Evolutionary conservation across 2,888 invertebrate species (phyloP).

Genomic region (Drosophila multiciliata): DNA sequence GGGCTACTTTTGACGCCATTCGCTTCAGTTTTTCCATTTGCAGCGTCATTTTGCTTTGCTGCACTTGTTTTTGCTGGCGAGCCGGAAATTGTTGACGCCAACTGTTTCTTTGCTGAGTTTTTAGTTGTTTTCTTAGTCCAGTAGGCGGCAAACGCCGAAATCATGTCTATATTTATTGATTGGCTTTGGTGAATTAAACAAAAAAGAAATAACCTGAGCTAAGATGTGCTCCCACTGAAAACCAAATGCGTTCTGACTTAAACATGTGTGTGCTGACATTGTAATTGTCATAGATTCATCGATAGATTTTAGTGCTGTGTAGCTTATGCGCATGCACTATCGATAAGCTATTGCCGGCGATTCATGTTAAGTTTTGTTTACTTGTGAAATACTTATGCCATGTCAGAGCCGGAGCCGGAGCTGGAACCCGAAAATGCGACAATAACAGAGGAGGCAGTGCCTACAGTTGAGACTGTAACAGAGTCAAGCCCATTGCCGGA

Average conservation of each 20-base stretch:
- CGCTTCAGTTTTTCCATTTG: background rate
- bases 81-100: background rate
- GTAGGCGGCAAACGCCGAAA: constrained; percentile 37
- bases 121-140: background rate
- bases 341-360: constrained; percentile 24
- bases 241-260: no score
- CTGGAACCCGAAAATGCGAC: background rate
- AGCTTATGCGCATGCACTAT: background rate
- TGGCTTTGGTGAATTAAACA: background rate
- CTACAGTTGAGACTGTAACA: background rate
- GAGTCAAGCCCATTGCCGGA: constrained; percentile 4
- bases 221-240: no score
- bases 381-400: constrained; percentile 50
- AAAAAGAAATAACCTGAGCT: background rate
- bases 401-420: constrained; percentile 29
- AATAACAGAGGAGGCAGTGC: background rate
- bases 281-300: background rate
- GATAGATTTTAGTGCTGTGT: background rate
- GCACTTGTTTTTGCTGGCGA: background rate
- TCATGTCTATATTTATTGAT: constrained; percentile 7
- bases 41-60: background rate
- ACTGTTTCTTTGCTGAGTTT: background rate
- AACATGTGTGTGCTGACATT: no score
- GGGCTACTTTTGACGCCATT: background rate
- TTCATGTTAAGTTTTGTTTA: constrained; percentile 22